Percentiles rank a stretch among this genome's conserved stretches.
These are phyloP conservation scores for Phymanthus crucifer DNA, from an alignment of 92 coral and sea anemone genomes.

Conservation along the genomic window DNA sequence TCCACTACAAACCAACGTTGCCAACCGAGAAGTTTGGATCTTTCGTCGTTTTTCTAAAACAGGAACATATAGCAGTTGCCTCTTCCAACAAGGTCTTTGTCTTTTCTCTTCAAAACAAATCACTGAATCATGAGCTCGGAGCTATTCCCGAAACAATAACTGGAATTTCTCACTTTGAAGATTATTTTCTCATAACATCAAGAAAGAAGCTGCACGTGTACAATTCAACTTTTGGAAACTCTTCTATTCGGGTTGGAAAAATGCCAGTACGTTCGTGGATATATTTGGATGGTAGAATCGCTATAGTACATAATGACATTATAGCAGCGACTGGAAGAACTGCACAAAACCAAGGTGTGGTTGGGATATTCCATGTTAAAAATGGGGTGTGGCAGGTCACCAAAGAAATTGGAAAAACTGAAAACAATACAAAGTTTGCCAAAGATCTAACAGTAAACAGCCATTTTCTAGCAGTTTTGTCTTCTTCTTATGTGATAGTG, in stretches of 20 bases:
- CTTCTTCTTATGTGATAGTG: conserved; percentile 37
- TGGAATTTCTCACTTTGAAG: conserved; percentile 32
- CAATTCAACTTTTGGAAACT: conserved; percentile 7
- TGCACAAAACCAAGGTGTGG: conserved; percentile 54
- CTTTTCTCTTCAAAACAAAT: conserved; percentile 47
- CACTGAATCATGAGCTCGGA: background rate
- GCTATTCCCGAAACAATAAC: conserved; percentile 12
- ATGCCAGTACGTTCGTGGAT: conserved; percentile 52
- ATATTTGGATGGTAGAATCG: conserved; percentile 40
- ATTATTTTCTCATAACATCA: conserved; percentile 38
- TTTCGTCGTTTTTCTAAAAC: conserved; percentile 59
- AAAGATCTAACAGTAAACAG: conserved; percentile 51
- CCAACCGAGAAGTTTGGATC: conserved; percentile 68
- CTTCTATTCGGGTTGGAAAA: background rate
- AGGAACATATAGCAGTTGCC: conserved; percentile 59
- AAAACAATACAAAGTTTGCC: conserved; percentile 57
- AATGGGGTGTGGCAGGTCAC: conserved; percentile 53
- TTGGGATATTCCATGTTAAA: conserved; percentile 64
- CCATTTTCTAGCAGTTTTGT: conserved; percentile 49
- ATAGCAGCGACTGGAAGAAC: conserved; percentile 59
- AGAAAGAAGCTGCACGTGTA: conserved; percentile 6
- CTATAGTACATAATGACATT: conserved; percentile 38
- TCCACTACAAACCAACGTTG: conserved; percentile 73
- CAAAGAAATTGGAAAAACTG: conserved; percentile 40
- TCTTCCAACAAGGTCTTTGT: conserved; percentile 60